Evolutionary conservation across 2,797 vertebrate genomes (phyloP).

Genomic region (Kryptopterus vitreolus): DNA sequence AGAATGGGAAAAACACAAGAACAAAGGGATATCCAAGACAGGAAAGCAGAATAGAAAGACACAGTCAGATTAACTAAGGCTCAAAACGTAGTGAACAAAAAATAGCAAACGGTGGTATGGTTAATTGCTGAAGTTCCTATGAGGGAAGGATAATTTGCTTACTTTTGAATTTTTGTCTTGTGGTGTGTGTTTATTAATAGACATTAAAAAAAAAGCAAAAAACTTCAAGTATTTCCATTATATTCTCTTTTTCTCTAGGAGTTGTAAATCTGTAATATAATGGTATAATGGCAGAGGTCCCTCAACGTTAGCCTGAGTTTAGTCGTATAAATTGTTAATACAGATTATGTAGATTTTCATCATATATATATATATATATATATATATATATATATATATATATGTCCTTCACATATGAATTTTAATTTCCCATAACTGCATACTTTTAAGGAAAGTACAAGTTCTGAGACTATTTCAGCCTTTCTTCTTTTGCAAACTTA

Average conservation of each 20-base stretch:
- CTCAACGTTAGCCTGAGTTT: too few relatives aligned
- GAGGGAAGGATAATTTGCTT: neutral
- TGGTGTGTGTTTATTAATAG: neutral
- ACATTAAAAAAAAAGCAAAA: neutral
- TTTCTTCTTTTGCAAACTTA: conserved; percentile 49
- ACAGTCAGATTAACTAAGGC: neutral
- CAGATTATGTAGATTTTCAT: too few relatives aligned
- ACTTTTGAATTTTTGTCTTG: conserved; percentile 2
- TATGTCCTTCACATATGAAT: conserved; percentile 25
- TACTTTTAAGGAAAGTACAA: conserved; percentile 37
- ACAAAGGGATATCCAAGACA: neutral
- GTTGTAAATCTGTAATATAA: too few relatives aligned
- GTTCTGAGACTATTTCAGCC: conserved; percentile 43
- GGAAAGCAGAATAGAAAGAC: too few relatives aligned
- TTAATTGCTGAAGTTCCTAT: neutral
- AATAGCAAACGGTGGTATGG: neutral
- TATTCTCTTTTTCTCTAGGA: neutral
- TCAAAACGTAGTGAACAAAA: neutral
- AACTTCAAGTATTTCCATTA: neutral
- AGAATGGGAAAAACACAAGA: conserved; percentile 2
- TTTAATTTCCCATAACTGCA: conserved; percentile 43
- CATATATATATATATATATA: too few relatives aligned
- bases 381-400: too few relatives aligned
- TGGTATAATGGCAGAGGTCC: too few relatives aligned
- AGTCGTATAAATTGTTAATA: too few relatives aligned